These are phyloP conservation scores for Ictidomys tridecemlineatus DNA, from an alignment of 2,113 vertebrate species.

Conservation along the genomic window DNA sequence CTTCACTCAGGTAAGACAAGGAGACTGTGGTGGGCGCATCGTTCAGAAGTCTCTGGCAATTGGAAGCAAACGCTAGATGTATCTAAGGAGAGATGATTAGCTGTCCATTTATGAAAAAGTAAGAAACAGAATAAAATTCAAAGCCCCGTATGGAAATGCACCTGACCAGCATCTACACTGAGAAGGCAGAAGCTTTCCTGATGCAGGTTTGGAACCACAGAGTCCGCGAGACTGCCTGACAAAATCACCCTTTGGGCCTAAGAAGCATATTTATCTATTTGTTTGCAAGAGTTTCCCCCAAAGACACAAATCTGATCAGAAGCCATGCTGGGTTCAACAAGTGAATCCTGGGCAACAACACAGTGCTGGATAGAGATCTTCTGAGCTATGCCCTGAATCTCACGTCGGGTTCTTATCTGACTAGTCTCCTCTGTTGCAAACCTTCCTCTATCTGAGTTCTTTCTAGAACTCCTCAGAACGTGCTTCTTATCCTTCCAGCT, in stretches of 20 bases:
- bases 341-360: neutral
- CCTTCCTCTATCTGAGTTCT: accelerated
- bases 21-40: neutral
- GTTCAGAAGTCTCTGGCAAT: neutral
- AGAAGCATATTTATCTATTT: neutral
- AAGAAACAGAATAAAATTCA: neutral
- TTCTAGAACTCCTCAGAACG: neutral
- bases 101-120: neutral
- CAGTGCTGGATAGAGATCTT: neutral
- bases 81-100: neutral
- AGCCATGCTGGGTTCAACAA: neutral
- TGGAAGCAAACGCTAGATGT: neutral
- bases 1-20: neutral
- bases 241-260: neutral
- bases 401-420: neutral
- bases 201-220: accelerated
- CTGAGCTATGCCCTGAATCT: neutral
- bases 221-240: too few relatives aligned
- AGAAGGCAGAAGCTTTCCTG: neutral
- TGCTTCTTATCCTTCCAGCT: neutral
- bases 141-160: accelerated
- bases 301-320: neutral
- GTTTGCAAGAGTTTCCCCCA: neutral
- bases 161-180: neutral
- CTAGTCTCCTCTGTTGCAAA: neutral